These are phyloP conservation scores for Tethya wilhelma DNA, from an alignment of 37 sponge, comb jelly and placozoan genomes.

Conservation along the genomic window DNA sequence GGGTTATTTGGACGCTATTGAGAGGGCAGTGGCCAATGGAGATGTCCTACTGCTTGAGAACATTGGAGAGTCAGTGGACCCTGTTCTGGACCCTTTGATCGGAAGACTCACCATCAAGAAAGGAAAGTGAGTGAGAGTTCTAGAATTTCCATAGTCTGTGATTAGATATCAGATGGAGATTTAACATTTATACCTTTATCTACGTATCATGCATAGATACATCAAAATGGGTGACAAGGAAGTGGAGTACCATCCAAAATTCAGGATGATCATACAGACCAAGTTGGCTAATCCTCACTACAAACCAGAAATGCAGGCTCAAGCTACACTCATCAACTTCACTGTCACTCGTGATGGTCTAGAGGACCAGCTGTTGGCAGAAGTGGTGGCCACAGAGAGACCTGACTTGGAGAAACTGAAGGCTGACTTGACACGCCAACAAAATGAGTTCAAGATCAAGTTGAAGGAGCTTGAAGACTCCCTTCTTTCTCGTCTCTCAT, in stretches of 20 bases:
- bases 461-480: conserved; percentile 97
- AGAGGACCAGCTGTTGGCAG: conserved; percentile 98
- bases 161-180: not conserved
- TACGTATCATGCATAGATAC: conserved; percentile 13
- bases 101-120: conserved; percentile 99
- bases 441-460: conserved; percentile 98
- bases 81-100: conserved; percentile 92
- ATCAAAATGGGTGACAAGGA: conserved; percentile 99
- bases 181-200: not conserved
- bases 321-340: conserved; percentile 98
- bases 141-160: not conserved
- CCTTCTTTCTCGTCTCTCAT: conserved; percentile 91
- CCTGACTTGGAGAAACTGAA: conserved; percentile 94
- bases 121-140: conserved; percentile 63
- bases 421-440: conserved; percentile 90
- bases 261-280: conserved; percentile 74
- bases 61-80: conserved; percentile 93
- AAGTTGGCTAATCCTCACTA: conserved; percentile 99
- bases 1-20: conserved; percentile 96
- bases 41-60: conserved; percentile 95
- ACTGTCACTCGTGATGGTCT: conserved; percentile 97
- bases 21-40: conserved; percentile 92
- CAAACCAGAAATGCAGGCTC: conserved; percentile 99
- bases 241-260: conserved; percentile 92
- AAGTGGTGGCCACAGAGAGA: conserved; percentile 95